Conservation (phyloP, 1,140 invertebrate genomes). For the Anoplophora glabripennis region DNA sequence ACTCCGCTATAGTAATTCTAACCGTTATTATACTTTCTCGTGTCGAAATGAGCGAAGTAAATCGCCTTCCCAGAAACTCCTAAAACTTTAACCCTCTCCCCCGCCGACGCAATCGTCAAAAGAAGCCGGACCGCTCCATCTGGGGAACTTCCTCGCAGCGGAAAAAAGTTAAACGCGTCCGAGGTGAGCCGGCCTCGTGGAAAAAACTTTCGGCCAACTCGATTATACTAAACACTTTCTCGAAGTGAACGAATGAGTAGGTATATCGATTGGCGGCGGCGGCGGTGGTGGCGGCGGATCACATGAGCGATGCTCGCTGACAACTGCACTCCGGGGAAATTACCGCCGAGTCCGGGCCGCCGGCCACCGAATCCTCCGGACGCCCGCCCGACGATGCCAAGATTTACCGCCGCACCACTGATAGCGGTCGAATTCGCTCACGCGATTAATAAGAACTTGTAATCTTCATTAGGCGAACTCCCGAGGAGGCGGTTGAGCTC, state of each 20-base stretch:
- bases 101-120: too few species aligned
- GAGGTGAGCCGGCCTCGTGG: not conserved
- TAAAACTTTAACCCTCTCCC: too few species aligned
- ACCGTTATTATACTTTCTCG: too few species aligned
- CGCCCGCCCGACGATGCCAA: slow-evolving; percentile 21
- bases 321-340: slow-evolving; percentile 35
- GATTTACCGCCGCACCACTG: slow-evolving; percentile 31
- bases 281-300: too few species aligned
- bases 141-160: too few species aligned
- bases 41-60: too few species aligned
- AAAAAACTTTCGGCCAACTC: slow-evolving; percentile 3
- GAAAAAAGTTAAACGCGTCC: not conserved
- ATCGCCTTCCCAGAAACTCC: too few species aligned
- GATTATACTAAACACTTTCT: slow-evolving; percentile 9
- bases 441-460: slow-evolving; percentile 1
- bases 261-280: slow-evolving; percentile 26
- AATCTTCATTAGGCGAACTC: not conserved
- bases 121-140: too few species aligned
- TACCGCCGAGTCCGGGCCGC: slow-evolving; percentile 25
- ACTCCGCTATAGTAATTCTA: too few species aligned
- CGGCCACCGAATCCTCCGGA: slow-evolving; percentile 21
- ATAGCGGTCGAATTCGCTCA: slow-evolving; percentile 3
- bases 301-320: slow-evolving; percentile 32
- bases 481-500: not conserved
- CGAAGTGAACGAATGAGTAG: slow-evolving; percentile 8